Conservation (phyloP, 2,797 vertebrate species). For the Gastrophryne carolinensis region DNA sequence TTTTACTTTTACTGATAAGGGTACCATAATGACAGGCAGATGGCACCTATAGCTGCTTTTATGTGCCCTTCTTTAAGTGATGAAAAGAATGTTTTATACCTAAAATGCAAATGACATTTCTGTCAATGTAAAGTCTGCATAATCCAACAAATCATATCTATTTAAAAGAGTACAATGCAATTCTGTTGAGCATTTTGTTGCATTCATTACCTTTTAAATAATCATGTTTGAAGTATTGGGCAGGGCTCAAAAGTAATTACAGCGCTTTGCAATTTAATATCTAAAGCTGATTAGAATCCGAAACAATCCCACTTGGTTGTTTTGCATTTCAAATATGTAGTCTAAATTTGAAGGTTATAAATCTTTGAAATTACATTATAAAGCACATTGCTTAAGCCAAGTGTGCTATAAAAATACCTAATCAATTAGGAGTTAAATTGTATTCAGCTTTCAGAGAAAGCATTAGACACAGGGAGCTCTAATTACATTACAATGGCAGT, state of each 20-base stretch:
- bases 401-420: constrained; percentile 46
- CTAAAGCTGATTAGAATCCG: constrained; percentile 57
- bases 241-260: constrained; percentile 48
- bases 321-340: constrained; percentile 37
- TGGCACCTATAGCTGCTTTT: constrained; percentile 9
- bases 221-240: constrained; percentile 24
- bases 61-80: constrained; percentile 23
- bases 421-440: constrained; percentile 28
- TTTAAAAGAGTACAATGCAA: constrained; percentile 47
- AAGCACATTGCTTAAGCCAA: constrained; percentile 35
- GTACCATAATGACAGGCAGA: background rate
- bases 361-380: constrained; percentile 38
- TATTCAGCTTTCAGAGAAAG: constrained; percentile 40
- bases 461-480: constrained; percentile 21
- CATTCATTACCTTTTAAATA: constrained; percentile 55
- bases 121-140: constrained; percentile 38
- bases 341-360: constrained; percentile 52
- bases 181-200: constrained; percentile 48
- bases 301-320: constrained; percentile 55
- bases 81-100: constrained; percentile 25
- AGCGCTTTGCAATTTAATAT: constrained; percentile 55
- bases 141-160: constrained; percentile 47
- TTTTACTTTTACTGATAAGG: constrained; percentile 12
- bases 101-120: constrained; percentile 35
- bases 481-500: constrained; percentile 26